Percentiles rank a stretch among this genome's conserved stretches.
Conservation (phyloP, 2,113 vertebrate species). For the Mormoops blainvillei region DNA sequence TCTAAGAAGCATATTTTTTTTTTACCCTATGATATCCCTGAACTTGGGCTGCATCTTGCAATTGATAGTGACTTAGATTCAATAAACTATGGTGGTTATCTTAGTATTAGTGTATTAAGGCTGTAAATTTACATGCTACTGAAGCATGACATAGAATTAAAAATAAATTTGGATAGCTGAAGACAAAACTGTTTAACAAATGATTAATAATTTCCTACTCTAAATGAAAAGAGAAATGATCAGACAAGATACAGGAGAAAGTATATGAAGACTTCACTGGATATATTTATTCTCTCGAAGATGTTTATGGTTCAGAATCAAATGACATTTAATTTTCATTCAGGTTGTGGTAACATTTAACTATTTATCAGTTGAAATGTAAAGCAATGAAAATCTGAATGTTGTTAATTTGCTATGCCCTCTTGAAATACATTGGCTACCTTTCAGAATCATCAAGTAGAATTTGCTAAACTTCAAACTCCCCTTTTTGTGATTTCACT, state of each 20-base stretch:
- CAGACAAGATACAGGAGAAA: neutral
- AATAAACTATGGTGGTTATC: slow-evolving; percentile 25
- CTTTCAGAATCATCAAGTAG: neutral
- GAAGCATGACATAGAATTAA: neutral
- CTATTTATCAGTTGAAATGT: neutral
- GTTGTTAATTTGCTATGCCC: neutral
- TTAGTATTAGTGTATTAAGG: slow-evolving; percentile 1
- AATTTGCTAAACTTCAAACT: neutral
- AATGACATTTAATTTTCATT: slow-evolving; percentile 34
- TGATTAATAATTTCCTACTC: slow-evolving; percentile 15
- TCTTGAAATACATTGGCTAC: neutral
- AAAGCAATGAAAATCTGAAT: neutral
- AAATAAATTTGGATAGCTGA: slow-evolving; percentile 36
- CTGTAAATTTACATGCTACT: slow-evolving; percentile 1
- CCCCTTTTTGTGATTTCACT: slow-evolving; percentile 10
- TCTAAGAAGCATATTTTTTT: neutral
- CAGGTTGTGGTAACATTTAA: neutral
- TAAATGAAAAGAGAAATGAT: slow-evolving; percentile 28
- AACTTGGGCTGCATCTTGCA: neutral
- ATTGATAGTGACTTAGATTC: neutral
- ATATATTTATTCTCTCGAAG: neutral
- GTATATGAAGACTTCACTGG: neutral
- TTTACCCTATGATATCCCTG: slow-evolving; percentile 19
- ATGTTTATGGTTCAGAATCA: neutral
- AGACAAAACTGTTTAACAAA: neutral